A percentile compares a stretch with the other conserved stretches of the same genome.
Evolutionary conservation across 2,797 vertebrate species (phyloP).

Genomic region (Allochrocebus solatus): DNA sequence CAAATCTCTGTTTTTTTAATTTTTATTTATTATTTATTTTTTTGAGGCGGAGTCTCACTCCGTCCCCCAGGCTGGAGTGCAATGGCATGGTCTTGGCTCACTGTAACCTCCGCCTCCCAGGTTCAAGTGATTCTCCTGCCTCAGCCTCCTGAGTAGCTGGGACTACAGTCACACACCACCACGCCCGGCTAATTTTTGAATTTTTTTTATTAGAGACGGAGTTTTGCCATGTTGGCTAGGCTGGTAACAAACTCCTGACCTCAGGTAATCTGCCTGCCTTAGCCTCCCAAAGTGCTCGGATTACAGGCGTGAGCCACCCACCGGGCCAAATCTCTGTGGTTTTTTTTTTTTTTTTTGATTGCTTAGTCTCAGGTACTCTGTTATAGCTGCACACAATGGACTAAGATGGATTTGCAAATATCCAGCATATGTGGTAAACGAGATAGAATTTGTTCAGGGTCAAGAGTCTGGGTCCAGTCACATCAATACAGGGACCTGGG

Average conservation of each 20-base stretch:
- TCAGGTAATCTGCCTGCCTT: neutral
- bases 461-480: neutral
- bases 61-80: fast-evolving
- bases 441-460: neutral
- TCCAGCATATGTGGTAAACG: neutral
- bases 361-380: neutral
- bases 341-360: neutral
- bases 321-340: neutral
- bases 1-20: neutral
- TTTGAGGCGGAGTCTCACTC: neutral
- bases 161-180: neutral
- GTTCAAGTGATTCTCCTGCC: neutral
- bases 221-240: neutral
- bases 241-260: neutral
- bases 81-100: neutral
- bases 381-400: neutral
- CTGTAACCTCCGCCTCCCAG: neutral
- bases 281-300: neutral
- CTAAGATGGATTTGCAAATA: neutral
- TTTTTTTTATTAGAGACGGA: neutral
- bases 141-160: neutral
- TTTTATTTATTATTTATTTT: neutral
- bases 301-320: neutral
- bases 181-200: neutral
- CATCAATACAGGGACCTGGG: neutral